Base-by-base conservation (phyloP, 2,797 vertebrate genomes). In the Lithobates pipiens region DNA sequence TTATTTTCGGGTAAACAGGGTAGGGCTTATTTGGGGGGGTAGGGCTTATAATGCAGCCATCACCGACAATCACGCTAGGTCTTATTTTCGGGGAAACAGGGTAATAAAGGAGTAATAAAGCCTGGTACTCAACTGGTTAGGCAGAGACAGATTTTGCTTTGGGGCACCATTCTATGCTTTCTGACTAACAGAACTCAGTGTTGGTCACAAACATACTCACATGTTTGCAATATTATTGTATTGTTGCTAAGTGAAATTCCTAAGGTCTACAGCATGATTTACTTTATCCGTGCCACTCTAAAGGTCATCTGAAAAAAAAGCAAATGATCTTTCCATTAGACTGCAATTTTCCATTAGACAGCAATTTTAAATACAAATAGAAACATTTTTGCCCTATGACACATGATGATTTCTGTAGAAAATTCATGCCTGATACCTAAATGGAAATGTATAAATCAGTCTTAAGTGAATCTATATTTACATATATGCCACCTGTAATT, bases 231-330 rank as follows among this genome's bases (percentile, higher is more conserved):
- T 86, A 39, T 82, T 82, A 76, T 81, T 86, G 15, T 79, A 74
- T 72, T 79, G 83, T 79, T 85, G 76, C 76, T 79, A 85, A 67
- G 76, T 79, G 5, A 85, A 79, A 79, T 69, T 67, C 76, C 83
- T 44, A 72, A 76, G 32, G 54, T 25, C 36, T 71, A 63, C 71
- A 21, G 9, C 72, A 54, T 81, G 39, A 82, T 82, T 76, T 36
- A 82, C 50, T 77, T 25, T 73, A 73, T 77, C 44, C 68, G 6
- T 67, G 67, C 57, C 42, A 32, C 50, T 73, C 18, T 63, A 72
- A 86, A 86, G 80, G 80, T 77, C 80, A 83, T 67, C 32, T 77
- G 54, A 13, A 44, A 67, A 67, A 82, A 61, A 72, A 36, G 13
- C 54, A 71, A 71, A 67, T 72, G 42, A 23, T 72, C 7, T 82